phyloP scores from a whole-genome alignment of 2,888 invertebrate genomes.

The Gandaritis pyraliata region DNA sequence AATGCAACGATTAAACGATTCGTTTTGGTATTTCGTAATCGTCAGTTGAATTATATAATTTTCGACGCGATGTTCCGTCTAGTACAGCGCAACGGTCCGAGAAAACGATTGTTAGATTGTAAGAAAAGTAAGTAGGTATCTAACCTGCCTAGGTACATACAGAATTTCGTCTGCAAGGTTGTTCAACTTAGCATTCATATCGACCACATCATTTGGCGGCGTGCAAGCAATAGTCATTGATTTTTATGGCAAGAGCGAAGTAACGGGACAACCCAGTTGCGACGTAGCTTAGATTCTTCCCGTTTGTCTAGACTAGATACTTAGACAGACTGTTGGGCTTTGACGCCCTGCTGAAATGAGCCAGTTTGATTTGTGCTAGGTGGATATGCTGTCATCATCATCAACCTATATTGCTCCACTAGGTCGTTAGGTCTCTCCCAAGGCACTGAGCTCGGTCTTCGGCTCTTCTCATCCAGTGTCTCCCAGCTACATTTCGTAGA shows the following conservation, averaged over 20 bases:
- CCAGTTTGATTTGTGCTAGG: too few relatives aligned
- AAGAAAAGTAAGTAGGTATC: slow-evolving; percentile 10
- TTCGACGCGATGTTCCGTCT: slow-evolving; percentile 29
- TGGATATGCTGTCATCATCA: too few relatives aligned
- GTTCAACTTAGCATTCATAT: slow-evolving; percentile 24
- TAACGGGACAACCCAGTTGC: slow-evolving; percentile 12
- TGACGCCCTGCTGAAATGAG: not conserved
- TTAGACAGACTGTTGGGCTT: too few relatives aligned
- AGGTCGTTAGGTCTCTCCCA: too few relatives aligned
- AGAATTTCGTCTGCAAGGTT: slow-evolving; percentile 40
- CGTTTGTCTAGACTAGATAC: not conserved
- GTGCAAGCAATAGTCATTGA: slow-evolving; percentile 10
- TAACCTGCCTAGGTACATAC: not conserved
- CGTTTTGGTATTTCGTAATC: slow-evolving; percentile 63
- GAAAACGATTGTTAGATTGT: slow-evolving; percentile 40
- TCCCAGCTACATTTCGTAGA: too few relatives aligned
- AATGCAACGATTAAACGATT: slow-evolving; percentile 47
- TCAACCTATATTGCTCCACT: too few relatives aligned
- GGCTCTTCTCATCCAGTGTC: too few relatives aligned
- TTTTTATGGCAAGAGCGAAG: slow-evolving; percentile 10
- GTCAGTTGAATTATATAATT: slow-evolving; percentile 56
- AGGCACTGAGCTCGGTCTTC: too few relatives aligned
- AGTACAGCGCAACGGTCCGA: slow-evolving; percentile 47
- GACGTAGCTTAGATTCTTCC: slow-evolving; percentile 1
- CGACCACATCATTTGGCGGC: slow-evolving; percentile 20